Base-by-base conservation (phyloP, 2,113 vertebrate genomes). In the Paedocypris sp. region DNA sequence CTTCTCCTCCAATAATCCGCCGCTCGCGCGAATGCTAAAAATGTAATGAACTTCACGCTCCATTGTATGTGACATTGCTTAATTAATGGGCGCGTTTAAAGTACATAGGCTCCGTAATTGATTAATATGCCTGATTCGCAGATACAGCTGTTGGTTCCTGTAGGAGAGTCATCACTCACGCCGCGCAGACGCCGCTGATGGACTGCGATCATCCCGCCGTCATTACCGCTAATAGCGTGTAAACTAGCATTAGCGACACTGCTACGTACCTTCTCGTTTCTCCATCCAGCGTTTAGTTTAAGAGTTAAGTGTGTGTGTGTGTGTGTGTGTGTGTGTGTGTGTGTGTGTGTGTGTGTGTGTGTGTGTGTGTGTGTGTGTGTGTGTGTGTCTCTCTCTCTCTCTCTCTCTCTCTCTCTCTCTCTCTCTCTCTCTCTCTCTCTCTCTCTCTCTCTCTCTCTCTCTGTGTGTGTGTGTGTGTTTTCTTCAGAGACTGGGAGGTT, bases 111-210 rank as follows among this genome's bases (percentile, higher is more conserved):
- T 90, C 88, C 33, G 86, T 94, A 97, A 98, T 97, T 97, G 94
- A 97, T 96, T 98, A 96, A 95, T 97, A 94, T 94, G 91, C 94
- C 91, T 93, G 92, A 92, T 94, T 95, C 93, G 89, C 92, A 88
- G 89, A 93, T 97, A 93, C 92, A 98, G 93, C 92, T 98, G 93
- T 95, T 95, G 89, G 90, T 90, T 98, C 89, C 92, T 97, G 92
- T 92, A 98, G 92, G 89, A 97, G 90, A 93, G 87, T 92, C 89
- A 95, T 95, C 92, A 93, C 83, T 98, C 91, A 97, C 86, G 79
- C 84, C 82, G 85, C 82, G 82, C 76, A 66, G 12, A 52, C 66
- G 70, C 64, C 72, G 78, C 80, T 79, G 80, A 82, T 77, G 65
- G 62, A 65, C 48, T 67, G 68, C 66, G 70, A n/a, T n/a, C 79